A percentile compares a stretch with the other conserved stretches of the same genome.
These are phyloP conservation scores for Cryptosula pallasiana DNA, from an alignment of 2,888 invertebrate genomes.

Conservation along the genomic window DNA sequence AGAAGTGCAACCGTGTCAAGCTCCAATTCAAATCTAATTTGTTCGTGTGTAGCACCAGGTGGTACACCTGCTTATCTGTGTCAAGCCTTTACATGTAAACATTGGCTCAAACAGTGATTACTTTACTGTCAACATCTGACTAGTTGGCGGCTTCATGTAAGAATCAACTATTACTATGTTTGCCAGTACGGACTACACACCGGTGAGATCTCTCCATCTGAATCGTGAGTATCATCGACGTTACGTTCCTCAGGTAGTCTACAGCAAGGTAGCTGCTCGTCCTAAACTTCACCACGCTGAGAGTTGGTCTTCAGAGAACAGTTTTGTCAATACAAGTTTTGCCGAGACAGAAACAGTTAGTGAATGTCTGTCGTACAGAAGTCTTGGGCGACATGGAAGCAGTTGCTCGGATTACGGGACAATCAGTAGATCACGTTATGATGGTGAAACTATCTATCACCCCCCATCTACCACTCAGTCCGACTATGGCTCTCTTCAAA, in stretches of 20 bases:
- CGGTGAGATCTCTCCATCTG: not conserved
- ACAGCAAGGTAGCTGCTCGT: not conserved
- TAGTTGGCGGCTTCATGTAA: not conserved
- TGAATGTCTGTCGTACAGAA: not conserved
- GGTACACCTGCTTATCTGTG: not conserved
- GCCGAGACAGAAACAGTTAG: not conserved
- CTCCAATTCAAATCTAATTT: no score
- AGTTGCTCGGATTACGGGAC: constrained; percentile 7
- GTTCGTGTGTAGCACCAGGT: no score
- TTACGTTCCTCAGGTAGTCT: not conserved
- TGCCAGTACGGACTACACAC: not conserved
- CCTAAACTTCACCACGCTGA: constrained; percentile 5
- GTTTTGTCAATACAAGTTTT: not conserved
- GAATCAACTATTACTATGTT: not conserved
- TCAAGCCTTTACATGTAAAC: not conserved
- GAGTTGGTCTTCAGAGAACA: not conserved
- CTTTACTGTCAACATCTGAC: not conserved
- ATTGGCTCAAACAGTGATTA: no score
- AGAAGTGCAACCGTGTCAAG: no score
- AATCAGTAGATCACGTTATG: not conserved
- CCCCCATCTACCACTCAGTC: not conserved
- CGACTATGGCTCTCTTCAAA: not conserved
- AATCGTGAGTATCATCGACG: not conserved
- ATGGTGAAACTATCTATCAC: not conserved
- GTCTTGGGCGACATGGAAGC: not conserved